Conservation (phyloP, 2,113 vertebrate genomes). For the Embiotoca jacksoni region DNA sequence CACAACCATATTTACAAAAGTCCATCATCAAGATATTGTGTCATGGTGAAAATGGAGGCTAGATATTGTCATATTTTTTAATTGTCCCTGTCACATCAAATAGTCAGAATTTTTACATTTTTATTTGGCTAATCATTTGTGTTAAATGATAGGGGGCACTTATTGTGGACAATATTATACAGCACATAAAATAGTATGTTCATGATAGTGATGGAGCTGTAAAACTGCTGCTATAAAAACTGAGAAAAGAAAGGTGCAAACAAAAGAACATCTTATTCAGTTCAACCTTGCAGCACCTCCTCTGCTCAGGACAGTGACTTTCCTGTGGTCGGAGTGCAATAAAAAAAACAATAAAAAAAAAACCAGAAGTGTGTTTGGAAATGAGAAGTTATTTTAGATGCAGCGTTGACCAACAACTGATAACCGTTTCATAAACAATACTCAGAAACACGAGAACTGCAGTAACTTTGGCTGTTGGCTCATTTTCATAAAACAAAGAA, state of each 20-base stretch:
- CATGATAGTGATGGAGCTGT: too few relatives aligned
- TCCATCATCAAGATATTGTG: too few relatives aligned
- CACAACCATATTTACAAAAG: too few relatives aligned
- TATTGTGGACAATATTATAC: too few relatives aligned
- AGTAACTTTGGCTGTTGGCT: neutral
- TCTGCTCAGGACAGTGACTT: neutral
- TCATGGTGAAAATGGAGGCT: too few relatives aligned
- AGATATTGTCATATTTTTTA: too few relatives aligned
- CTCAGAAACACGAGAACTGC: neutral
- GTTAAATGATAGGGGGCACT: too few relatives aligned
- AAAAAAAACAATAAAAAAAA: slow-evolving; percentile 24
- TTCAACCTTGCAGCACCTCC: neutral
- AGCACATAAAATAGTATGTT: too few relatives aligned
- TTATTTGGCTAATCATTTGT: too few relatives aligned
- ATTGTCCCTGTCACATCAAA: too few relatives aligned
- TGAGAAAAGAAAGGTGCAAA: slow-evolving; percentile 13
- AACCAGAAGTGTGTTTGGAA: slow-evolving; percentile 57
- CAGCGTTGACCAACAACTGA: slow-evolving; percentile 3
- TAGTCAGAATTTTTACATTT: too few relatives aligned
- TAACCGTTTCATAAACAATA: neutral
- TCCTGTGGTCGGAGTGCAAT: slow-evolving; percentile 34
- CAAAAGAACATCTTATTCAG: neutral
- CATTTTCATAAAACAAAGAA: neutral
- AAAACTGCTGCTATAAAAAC: too few relatives aligned
- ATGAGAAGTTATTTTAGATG: slow-evolving; percentile 40